phyloP scores from a whole-genome alignment of 2,113 vertebrate genomes.

The Balaenoptera acutorostrata region DNA sequence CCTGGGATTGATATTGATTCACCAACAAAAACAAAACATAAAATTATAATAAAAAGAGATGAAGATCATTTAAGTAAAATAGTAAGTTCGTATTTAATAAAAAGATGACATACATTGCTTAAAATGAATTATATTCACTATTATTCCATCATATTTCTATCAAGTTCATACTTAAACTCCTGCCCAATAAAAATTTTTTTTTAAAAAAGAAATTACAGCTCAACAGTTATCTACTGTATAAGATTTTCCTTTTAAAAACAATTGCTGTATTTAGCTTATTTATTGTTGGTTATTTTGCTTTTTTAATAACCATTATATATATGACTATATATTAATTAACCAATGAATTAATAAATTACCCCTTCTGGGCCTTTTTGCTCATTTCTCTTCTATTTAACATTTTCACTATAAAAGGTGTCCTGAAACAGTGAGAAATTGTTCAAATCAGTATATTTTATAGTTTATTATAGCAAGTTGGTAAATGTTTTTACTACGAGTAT shows the following conservation, averaged over 20 bases:
- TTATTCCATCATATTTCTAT: not conserved
- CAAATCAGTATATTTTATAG: not conserved
- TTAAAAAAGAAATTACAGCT: not conserved
- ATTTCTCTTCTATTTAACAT: not conserved
- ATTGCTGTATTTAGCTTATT: not conserved
- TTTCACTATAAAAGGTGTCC: constrained; percentile 12
- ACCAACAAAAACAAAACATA: not conserved
- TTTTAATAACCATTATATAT: not conserved
- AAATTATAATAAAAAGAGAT: not conserved
- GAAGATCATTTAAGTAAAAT: constrained; percentile 5
- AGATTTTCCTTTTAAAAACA: constrained; percentile 11
- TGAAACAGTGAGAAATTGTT: not conserved
- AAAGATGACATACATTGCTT: not conserved
- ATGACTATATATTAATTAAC: not conserved
- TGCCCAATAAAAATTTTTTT: not conserved
- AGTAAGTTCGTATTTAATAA: not conserved
- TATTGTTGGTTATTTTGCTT: not conserved
- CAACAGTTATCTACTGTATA: not conserved
- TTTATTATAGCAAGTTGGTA: not conserved
- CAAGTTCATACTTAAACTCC: not conserved
- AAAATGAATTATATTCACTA: not conserved
- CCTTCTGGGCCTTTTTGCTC: not conserved
- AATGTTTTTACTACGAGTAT: not conserved
- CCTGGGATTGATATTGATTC: not conserved
- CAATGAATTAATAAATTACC: not conserved